A percentile compares a stretch with the other conserved stretches of the same genome.
Conservation (phyloP, 2,797 vertebrate genomes). For the Pogoniulus pusillus region DNA sequence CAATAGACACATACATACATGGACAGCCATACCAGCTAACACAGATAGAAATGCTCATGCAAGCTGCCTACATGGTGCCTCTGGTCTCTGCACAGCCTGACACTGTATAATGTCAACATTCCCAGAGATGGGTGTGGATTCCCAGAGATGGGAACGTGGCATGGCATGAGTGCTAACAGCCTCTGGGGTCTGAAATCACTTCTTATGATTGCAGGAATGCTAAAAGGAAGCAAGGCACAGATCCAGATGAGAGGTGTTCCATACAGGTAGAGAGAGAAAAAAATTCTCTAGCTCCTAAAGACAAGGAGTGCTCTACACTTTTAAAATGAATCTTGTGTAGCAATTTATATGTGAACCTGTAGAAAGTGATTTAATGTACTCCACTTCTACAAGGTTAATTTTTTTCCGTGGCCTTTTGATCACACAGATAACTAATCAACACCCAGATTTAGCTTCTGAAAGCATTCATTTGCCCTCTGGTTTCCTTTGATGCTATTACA, state of each 20-base stretch:
- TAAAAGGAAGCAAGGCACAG: not conserved
- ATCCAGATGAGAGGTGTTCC: not conserved
- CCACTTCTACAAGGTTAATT: not conserved
- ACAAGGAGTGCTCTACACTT: not conserved
- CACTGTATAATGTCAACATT: not conserved
- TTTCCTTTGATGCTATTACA: slow-evolving; percentile 1
- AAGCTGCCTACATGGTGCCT: not conserved
- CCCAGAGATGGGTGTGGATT: not conserved
- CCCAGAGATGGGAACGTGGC: no score
- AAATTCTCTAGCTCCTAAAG: not conserved
- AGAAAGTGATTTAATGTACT: slow-evolving; percentile 15
- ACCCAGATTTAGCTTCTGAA: not conserved
- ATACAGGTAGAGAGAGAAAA: not conserved
- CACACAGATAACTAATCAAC: slow-evolving; percentile 1
- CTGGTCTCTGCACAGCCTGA: not conserved
- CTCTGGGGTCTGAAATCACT: not conserved
- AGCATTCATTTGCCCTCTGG: slow-evolving; percentile 16
- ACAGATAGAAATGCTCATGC: not conserved
- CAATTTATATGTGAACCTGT: not conserved
- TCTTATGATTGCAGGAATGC: not conserved
- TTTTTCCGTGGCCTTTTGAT: slow-evolving; percentile 14
- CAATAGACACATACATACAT: no score
- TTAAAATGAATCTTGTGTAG: not conserved
- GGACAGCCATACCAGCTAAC: not conserved
- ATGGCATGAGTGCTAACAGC: not conserved